Base-by-base conservation (phyloP, 2,113 vertebrate species). In the Podarcis cretensis region DNA sequence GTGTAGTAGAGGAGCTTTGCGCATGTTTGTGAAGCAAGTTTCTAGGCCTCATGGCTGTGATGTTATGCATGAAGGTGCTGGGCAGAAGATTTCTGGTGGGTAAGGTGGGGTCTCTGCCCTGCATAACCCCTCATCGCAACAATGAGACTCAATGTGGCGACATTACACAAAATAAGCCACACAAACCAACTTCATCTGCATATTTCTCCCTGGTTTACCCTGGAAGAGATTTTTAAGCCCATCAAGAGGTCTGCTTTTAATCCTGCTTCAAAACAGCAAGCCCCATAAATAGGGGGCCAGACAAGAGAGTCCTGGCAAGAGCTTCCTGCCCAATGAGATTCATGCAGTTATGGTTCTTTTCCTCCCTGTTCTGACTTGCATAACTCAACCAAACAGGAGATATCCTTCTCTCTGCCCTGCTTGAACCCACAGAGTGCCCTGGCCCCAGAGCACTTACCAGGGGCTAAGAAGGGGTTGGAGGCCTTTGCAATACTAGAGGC, bases 391-490 rank as follows among this genome's bases (percentile, higher is more conserved):
- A 30, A 23, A 35, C 20, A 81, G 32, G 65, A 18, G 6, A 59
- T 10, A 54, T 32, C 75, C 27, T 54, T 25, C 10, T 54, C 25
- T 30, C 54, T 18, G 27, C n/a, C 59, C 32, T 66, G 59, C 18
- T 65, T 21, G 23, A 25, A 65, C 10, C 21, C 32, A 3, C 81
- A 68, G 23, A 25, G 27, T 63, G 4, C 10, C 10, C 35, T 8
- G 25, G 12, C 35, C 21, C 96, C 10, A 93, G 93, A 6, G 13
- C 27, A 96, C 98, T 98, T 96, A 96, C 97, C 98, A 37, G 97
- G 97, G 84, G 98, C 97, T 87, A 98, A 97, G 94, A 98, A 98
- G 83, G 98, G 98, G 93, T 98, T 98, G 91, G 98, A 97, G 6
- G 98, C 96, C 91, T 97, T 97, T 87, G 93, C 40, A 75, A 91